Conservation (phyloP, 2,888 invertebrate species). For the Esperia sulphurella region DNA sequence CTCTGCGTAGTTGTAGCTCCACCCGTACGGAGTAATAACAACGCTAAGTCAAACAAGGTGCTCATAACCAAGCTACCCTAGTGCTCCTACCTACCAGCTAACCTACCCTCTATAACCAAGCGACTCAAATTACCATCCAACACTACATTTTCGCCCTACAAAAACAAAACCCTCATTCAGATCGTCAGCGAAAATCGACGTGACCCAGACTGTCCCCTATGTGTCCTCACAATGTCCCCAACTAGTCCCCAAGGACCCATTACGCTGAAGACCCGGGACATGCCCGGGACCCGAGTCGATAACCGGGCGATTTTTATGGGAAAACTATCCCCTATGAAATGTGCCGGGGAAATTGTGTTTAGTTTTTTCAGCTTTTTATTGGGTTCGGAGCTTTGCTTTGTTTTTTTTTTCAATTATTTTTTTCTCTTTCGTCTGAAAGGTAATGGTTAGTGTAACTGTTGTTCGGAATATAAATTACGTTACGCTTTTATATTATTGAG, state of each 20-base stretch:
- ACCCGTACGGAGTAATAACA: too few relatives aligned
- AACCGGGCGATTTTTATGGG: constrained; percentile 32
- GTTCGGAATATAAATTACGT: too few relatives aligned
- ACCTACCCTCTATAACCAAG: neutral
- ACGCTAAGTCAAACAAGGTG: too few relatives aligned
- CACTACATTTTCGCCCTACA: neutral
- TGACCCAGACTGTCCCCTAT: too few relatives aligned
- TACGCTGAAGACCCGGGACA: constrained; percentile 3
- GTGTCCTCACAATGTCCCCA: neutral
- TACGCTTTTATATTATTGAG: too few relatives aligned
- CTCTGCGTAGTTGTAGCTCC: too few relatives aligned
- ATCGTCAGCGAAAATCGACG: neutral
- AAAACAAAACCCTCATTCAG: neutral
- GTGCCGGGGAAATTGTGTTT: constrained; percentile 1
- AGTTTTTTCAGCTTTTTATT: constrained; percentile 6
- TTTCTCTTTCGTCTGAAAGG: neutral
- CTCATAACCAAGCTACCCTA: too few relatives aligned
- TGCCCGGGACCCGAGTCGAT: constrained; percentile 17
- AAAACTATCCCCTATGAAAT: constrained; percentile 24
- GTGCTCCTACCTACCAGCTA: too few relatives aligned
- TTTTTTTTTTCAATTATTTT: neutral
- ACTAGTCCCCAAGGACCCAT: constrained; percentile 15
- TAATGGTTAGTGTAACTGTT: too few relatives aligned
- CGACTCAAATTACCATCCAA: neutral
- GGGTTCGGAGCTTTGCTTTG: constrained; percentile 4